Base-by-base conservation (phyloP, 2,113 vertebrate genomes). In the Megaptera novaeangliae region DNA sequence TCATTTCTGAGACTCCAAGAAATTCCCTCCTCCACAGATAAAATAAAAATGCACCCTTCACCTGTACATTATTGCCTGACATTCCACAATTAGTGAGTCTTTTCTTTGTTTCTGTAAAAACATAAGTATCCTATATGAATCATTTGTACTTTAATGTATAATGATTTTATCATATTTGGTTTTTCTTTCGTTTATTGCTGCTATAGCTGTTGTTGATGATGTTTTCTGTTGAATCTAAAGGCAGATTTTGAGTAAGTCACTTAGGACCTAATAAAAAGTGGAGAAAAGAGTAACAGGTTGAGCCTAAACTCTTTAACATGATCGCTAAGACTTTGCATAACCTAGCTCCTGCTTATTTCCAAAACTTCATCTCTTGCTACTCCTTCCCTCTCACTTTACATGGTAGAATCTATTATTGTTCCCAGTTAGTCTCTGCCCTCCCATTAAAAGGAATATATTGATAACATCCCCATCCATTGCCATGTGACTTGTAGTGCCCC, bases 41-140 rank as follows among this genome's bases (percentile, higher is more conserved):
- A 91, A 92, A 71, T 72, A 8, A 91, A 88, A 95, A 91, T 80
- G 77, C 36, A 96, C 23, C 52, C 49, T 94, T 74, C 21, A 77
- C 4, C 21, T 69, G 31, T 55, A 85, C 36, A 34, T 74, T 64
- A 81, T n/a, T 75, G 25, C 9, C 29, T 85, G 64, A 31, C 59
- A 85, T 52, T 29, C 31, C 59, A 75, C 23, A 83, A 61, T 88
- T 84, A 66, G 27, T 57, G 31, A 92, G 12, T 77, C 57, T 75
- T 80, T 68, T 36, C 49, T 72, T 82, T 85, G 21, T 91, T 71
- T 78, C 13, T 89, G 0, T 66, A 82, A 96, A 94, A 59, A 55
- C 31, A n/a, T 36, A 82, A 89, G 21, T 72, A 66, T 3, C 11
- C 13, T 82, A n/a, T 29, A 61, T 66, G 8, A 93, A 83, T 92